A percentile compares a stretch with the other conserved stretches of the same genome.
These are phyloP conservation scores for Hemibagrus guttatus DNA, from an alignment of 2,797 vertebrate genomes.

Conservation along the genomic window DNA sequence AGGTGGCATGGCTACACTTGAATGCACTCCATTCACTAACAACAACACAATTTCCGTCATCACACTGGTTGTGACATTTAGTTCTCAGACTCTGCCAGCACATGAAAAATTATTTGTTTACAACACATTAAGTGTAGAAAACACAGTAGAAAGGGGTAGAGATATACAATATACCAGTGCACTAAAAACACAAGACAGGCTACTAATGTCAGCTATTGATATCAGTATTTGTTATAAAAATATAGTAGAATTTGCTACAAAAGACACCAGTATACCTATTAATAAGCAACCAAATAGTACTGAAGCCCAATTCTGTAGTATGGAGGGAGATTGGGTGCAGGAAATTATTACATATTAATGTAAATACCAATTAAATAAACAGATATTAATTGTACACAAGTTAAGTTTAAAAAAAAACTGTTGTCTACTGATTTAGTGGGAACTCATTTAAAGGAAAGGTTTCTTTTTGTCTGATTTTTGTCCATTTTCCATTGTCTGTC, in stretches of 20 bases:
- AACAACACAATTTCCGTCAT: slow-evolving; percentile 6
- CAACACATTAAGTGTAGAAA: background rate
- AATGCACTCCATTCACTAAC: slow-evolving; percentile 20
- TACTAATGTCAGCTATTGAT: background rate
- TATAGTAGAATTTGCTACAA: background rate
- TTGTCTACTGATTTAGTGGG: background rate
- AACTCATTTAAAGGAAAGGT: background rate
- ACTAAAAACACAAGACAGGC: background rate
- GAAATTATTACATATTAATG: background rate
- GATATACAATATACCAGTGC: background rate
- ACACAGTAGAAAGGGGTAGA: background rate
- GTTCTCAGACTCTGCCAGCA: slow-evolving; percentile 1
- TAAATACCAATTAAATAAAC: background rate
- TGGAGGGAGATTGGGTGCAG: background rate
- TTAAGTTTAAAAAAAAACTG: background rate
- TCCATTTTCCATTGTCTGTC: too few species aligned
- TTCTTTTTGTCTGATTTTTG: background rate
- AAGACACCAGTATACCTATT: background rate
- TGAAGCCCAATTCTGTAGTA: background rate
- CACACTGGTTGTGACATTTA: slow-evolving; percentile 3
- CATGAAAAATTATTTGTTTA: background rate
- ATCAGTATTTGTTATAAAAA: background rate
- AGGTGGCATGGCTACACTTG: slow-evolving; percentile 1
- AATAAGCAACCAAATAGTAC: background rate
- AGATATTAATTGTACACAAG: background rate